Percentiles rank a stretch among this genome's conserved stretches.
Conservation (phyloP, 2,113 vertebrate genomes). For the Xenus cinereus region DNA sequence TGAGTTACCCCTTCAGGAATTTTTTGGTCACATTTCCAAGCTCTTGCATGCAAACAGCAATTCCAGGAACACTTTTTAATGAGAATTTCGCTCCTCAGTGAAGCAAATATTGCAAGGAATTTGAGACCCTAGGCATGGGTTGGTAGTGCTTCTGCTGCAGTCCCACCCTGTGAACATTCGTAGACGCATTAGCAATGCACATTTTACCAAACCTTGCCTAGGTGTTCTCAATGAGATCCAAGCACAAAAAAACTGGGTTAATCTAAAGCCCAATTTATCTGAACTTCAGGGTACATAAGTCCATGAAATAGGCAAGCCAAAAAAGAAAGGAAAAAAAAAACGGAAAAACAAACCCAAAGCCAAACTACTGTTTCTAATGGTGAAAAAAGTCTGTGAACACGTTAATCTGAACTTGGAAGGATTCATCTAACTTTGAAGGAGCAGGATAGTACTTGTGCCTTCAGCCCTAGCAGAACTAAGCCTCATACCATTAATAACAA, state of each 20-base stretch:
- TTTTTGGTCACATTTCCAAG: not conserved
- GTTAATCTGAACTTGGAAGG: not conserved
- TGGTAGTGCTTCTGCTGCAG: not conserved
- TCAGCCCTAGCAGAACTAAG: slow-evolving; percentile 49
- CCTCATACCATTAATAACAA: slow-evolving; percentile 16
- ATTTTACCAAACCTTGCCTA: not conserved
- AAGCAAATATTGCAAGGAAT: not conserved
- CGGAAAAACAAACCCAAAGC: too few species aligned
- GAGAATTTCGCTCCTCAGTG: not conserved
- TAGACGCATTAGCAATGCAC: not conserved
- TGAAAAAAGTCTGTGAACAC: not conserved
- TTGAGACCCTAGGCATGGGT: not conserved
- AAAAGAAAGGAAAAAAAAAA: too few species aligned
- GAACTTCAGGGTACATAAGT: not conserved
- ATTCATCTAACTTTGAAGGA: not conserved
- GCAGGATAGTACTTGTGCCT: not conserved
- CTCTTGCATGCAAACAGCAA: not conserved
- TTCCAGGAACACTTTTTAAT: not conserved
- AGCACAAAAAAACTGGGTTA: not conserved
- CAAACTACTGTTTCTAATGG: not conserved
- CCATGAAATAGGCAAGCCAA: not conserved
- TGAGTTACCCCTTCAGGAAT: not conserved
- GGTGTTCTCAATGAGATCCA: not conserved
- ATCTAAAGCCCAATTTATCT: not conserved
- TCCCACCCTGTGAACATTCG: not conserved